phyloP scores from a whole-genome alignment of 2,113 vertebrate species.

The Microtus ochrogaster region DNA sequence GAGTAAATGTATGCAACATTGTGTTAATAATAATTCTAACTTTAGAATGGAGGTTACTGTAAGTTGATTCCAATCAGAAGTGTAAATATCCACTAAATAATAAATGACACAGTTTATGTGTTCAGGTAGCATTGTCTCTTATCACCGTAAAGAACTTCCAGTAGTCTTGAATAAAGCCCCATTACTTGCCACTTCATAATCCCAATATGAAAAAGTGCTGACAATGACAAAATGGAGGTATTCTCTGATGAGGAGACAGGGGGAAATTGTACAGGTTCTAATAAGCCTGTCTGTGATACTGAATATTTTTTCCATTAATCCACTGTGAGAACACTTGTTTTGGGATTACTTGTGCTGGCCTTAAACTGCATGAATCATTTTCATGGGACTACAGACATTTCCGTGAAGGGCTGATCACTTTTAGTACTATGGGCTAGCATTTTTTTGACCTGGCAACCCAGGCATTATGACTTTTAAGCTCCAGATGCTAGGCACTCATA shows the following conservation, averaged over 20 bases:
- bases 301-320: neutral
- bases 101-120: neutral
- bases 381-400: neutral
- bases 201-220: neutral
- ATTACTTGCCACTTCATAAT: neutral
- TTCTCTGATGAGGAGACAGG: neutral
- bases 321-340: neutral
- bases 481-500: neutral
- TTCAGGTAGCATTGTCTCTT: neutral
- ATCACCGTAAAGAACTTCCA: neutral
- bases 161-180: neutral
- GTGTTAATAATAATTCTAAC: slow-evolving; percentile 4
- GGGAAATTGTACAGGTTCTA: neutral
- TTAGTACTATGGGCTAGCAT: fast-evolving
- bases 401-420: fast-evolving
- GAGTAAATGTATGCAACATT: slow-evolving; percentile 22
- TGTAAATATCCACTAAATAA: neutral
- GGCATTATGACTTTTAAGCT: neutral
- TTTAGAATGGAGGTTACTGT: neutral
- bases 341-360: neutral
- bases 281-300: neutral
- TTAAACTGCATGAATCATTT: neutral
- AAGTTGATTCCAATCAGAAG: slow-evolving; percentile 3
- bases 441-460: neutral
- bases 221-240: neutral